A percentile compares a stretch with the other conserved stretches of the same genome.
phyloP scores from a whole-genome alignment of 2,113 vertebrate genomes.

The Oncorhynchus mykiss region DNA sequence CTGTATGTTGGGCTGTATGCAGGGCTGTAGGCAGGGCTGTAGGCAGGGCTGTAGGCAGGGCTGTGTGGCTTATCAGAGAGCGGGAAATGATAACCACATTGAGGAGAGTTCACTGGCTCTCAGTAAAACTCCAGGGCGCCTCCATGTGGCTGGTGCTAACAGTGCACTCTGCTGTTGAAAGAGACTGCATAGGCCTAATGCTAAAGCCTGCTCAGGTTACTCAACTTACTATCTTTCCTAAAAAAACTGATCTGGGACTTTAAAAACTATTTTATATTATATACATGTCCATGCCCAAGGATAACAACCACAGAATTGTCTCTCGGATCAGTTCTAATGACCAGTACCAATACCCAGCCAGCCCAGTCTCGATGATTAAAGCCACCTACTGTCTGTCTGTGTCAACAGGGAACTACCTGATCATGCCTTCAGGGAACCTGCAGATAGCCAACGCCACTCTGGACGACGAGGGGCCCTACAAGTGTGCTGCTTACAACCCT shows the following conservation, averaged over 20 bases:
- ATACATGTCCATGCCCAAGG: background rate
- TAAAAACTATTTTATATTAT: background rate
- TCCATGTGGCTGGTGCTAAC: slow-evolving; percentile 41
- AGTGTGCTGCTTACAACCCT: slow-evolving; percentile 95
- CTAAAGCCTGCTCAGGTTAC: background rate
- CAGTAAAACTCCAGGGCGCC: slow-evolving; percentile 40
- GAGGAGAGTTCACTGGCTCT: background rate
- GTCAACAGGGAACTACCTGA: slow-evolving; percentile 92
- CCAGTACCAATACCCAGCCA: background rate
- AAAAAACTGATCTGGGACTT: background rate
- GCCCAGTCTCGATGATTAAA: background rate
- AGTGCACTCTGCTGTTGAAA: background rate
- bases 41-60: slow-evolving; percentile 9
- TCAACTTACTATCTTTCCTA: background rate
- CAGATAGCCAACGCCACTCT: slow-evolving; percentile 94
- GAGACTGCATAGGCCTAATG: background rate
- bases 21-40: slow-evolving; percentile 34
- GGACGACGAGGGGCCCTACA: slow-evolving; percentile 93
- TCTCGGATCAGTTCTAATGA: background rate
- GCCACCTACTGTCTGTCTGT: background rate
- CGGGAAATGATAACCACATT: slow-evolving; percentile 61
- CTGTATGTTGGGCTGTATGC: slow-evolving; percentile 45
- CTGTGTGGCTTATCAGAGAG: slow-evolving; percentile 57
- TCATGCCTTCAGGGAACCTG: slow-evolving; percentile 97
- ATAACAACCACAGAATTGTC: too few species aligned